Evolutionary conservation across 2,113 vertebrate genomes (phyloP), one percentile per base, ranked within the genome.

Genomic region (Hyperoodon ampullatus): DNA sequence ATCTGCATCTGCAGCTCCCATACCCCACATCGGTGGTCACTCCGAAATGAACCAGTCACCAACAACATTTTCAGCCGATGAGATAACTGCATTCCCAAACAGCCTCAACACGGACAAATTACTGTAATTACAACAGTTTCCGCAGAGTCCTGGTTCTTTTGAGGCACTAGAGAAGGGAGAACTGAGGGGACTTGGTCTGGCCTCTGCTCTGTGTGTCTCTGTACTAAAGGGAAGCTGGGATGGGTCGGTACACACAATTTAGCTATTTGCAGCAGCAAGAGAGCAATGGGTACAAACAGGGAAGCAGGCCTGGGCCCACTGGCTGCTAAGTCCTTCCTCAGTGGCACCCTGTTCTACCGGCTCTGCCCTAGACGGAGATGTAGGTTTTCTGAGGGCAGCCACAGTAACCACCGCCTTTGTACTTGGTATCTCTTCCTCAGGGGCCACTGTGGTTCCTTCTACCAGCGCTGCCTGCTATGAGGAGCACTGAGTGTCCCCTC

Each of bases 21-120:
- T 24, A 60, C 63, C 42, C 61, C 47, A 30, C 70, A 24, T 42
- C 96, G 86, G 86, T 92, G 86, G 93, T 93, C 83, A 96, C 94
- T 92, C 33, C 93, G 88, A 33, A 78, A 88, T 5, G 70, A 93
- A 93, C 8, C 50, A 28, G 12, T 70, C 33, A 77, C 91, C 90
- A 96, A 95, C 15, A 86, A 70, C 60, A 97, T 96, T 97, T 97
- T 96, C 12, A 2, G 96, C 85, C 89, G 74, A 93, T 93, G 96
- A 97, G 63, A 92, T 88, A 97, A 96, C 70, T 74, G 84, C 96
- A 85, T 93, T 98, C 97, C 74, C 88, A 18, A 4, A 4, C 47
- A 90, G 84, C 92, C 93, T 94, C 96, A 97, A 90, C 95, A 97
- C 53, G 39, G 95, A 93, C 92, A 33, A 19, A 93, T 88, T 80